These are phyloP conservation scores for Micrastur ruficollis DNA, from an alignment of 2,797 vertebrate genomes.

Conservation along the genomic window DNA sequence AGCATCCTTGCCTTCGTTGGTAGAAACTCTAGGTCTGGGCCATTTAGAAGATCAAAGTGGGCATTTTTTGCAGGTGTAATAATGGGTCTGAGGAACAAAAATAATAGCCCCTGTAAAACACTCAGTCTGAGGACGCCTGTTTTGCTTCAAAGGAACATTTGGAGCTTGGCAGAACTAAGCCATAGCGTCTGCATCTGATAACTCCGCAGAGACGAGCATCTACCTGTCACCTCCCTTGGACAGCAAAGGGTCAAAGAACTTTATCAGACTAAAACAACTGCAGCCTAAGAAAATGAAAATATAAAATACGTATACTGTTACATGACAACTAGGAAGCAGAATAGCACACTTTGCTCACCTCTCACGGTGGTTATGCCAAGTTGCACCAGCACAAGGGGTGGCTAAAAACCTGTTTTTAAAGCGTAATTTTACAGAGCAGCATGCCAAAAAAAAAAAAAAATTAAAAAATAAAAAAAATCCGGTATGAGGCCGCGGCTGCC, in stretches of 20 bases:
- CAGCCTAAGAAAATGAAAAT: neutral
- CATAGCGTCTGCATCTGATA: neutral
- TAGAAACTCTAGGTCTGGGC: neutral
- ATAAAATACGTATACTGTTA: neutral
- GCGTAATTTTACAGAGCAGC: neutral
- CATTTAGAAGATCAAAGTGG: neutral
- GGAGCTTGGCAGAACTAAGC: conserved; percentile 8
- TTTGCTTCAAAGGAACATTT: neutral
- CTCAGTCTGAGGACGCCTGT: neutral
- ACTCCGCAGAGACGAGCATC: neutral
- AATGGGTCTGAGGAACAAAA: neutral
- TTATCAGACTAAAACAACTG: neutral
- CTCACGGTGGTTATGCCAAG: neutral
- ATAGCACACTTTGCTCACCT: neutral
- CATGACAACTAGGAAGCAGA: neutral
- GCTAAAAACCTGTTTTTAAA: neutral
- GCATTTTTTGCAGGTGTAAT: neutral
- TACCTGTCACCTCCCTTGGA: neutral
- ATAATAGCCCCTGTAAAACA: neutral
- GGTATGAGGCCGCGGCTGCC: neutral
- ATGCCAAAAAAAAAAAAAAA: neutral
- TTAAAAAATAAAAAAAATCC: neutral
- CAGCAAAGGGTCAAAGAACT: conserved; percentile 42
- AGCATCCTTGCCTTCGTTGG: neutral
- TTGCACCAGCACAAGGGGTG: neutral